Base-by-base conservation (phyloP, 35 echinoderm and acorn worm species). In the Ptychodera flava region DNA sequence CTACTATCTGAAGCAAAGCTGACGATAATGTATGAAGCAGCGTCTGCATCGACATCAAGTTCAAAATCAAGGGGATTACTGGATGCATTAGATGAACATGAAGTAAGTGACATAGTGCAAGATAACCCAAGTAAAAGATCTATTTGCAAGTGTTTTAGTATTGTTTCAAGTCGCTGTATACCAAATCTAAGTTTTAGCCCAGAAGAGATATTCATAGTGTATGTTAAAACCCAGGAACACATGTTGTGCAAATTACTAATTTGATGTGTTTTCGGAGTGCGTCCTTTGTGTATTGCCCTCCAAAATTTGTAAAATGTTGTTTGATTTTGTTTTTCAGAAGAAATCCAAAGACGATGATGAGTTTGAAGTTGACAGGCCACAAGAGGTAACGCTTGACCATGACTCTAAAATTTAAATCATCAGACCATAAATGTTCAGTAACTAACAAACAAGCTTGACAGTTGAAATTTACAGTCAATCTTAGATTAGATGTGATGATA, bases 21-120 rank as follows among this genome's bases (percentile, higher is more conserved):
- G 31, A 91, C 86, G 81, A 80, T 85, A 16, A 97, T 97, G 95
- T 97, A 97, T 87, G 92, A 92, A 76, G 89, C 91, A 37, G 78
- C 92, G 0, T 53, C 91, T 35, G 87, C 95, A 34, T 78, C 83
- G 16, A 80, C 36, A 0, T 83, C 79, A 16, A 79, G 36, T 29
- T 79, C 36, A 14, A 85, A 53, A 35, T 79, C 82, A 0, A 79
- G 78, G 0, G 90, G 89, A 16, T 88, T 97, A 64, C 77, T 97
- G 1, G 87, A 91, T 88, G 95, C 95, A 33, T 80, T 97, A 27
- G 86, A 92, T 31, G 79, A 90, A 38, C 89, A 84, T 16, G 95
- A 97, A 92, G 95, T 97, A 45, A 28, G 89, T 35, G 31, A 53
- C n/a, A 33, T 1, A 28, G 28, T 33, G 78, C 2, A 32, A n/a